A percentile compares a stretch with the other conserved stretches of the same genome.
Conservation (phyloP, 1,140 invertebrate species). For the Papilio aristodemus region DNA sequence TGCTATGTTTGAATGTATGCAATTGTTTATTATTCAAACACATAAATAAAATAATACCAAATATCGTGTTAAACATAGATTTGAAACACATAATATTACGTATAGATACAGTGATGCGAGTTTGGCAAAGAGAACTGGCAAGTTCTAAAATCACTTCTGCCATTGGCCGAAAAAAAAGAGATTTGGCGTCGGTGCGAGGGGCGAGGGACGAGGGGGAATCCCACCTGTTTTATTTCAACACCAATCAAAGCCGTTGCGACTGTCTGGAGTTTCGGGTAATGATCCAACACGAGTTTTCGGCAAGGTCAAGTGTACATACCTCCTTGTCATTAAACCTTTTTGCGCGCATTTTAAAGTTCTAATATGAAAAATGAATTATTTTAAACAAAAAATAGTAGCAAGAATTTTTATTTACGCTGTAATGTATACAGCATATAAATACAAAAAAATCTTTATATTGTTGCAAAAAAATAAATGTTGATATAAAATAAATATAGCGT, state of each 20-base stretch:
- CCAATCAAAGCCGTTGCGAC: slow-evolving; percentile 12
- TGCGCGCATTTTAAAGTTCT: neutral
- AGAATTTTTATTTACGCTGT: neutral
- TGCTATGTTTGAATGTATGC: too few relatives aligned
- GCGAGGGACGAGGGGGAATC: slow-evolving; percentile 7
- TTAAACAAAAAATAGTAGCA: neutral
- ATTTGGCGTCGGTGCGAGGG: slow-evolving; percentile 11
- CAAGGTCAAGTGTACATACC: slow-evolving; percentile 3
- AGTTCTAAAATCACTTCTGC: slow-evolving; percentile 7
- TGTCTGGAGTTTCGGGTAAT: slow-evolving; percentile 21
- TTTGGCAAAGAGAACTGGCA: slow-evolving; percentile 17
- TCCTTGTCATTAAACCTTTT: slow-evolving; percentile 8
- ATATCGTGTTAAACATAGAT: neutral
- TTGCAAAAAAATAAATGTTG: too few relatives aligned
- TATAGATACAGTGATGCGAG: slow-evolving; percentile 1
- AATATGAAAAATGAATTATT: neutral
- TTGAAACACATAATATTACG: neutral
- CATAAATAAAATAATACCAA: neutral
- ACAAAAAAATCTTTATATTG: too few relatives aligned
- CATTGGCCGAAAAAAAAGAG: slow-evolving; percentile 20
- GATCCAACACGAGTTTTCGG: slow-evolving; percentile 21
- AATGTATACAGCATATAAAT: too few relatives aligned
- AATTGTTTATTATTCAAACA: neutral
- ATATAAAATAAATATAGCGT: too few relatives aligned
- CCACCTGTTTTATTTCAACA: slow-evolving; percentile 23